Percentiles rank a stretch among this genome's conserved stretches.
Conservation (phyloP, 2,888 invertebrate genomes). For the Bimastos eiseni region DNA sequence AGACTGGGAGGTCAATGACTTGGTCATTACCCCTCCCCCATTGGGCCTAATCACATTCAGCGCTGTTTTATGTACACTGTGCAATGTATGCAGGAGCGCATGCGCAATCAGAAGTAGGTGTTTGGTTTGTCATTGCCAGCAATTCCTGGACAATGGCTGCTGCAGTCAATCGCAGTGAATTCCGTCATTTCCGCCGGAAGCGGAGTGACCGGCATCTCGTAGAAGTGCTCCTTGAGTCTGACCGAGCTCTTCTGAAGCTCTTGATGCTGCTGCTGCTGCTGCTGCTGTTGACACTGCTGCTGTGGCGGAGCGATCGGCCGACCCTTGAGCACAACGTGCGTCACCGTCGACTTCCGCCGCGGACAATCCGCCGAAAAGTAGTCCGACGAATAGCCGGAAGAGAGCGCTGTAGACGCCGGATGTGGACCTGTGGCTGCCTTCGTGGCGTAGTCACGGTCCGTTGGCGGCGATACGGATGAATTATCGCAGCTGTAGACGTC, state of each 20-base stretch:
- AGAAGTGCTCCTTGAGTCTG: background rate
- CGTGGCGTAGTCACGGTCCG: background rate
- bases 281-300: background rate
- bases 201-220: background rate
- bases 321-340: background rate
- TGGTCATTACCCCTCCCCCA: background rate
- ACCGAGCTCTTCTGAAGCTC: background rate
- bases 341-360: background rate
- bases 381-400: background rate
- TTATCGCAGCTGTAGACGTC: background rate
- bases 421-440: background rate
- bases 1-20: background rate
- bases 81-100: background rate
- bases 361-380: slow-evolving; percentile 13
- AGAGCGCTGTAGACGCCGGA: background rate
- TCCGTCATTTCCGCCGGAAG: background rate
- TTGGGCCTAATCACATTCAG: background rate
- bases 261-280: background rate
- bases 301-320: background rate
- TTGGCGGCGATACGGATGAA: slow-evolving; percentile 9
- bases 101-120: background rate
- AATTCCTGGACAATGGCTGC: background rate
- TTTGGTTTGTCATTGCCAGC: background rate
- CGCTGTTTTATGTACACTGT: background rate
- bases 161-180: background rate